phyloP scores from a whole-genome alignment of 2,888 invertebrate genomes.

The Polyommatus iphigenia region DNA sequence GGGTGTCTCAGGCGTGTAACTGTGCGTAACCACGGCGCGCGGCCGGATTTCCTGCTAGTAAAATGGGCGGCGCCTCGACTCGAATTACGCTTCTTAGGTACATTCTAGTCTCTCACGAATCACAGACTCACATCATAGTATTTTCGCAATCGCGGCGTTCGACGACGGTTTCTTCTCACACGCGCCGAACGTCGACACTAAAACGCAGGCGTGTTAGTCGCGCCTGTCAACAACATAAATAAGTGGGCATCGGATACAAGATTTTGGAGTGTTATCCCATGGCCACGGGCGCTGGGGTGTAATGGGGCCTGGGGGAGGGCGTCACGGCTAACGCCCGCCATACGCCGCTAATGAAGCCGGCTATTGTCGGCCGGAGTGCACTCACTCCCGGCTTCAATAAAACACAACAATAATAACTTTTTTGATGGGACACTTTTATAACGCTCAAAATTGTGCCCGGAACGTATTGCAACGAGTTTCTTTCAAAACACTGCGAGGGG shows the following conservation, averaged over 20 bases:
- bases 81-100: slow-evolving; percentile 73
- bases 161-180: not conserved
- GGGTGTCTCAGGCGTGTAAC: slow-evolving; percentile 75
- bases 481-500: not conserved
- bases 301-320: slow-evolving; percentile 71
- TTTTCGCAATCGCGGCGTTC: not conserved
- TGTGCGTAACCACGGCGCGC: slow-evolving; percentile 78
- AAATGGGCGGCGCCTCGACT: slow-evolving; percentile 76
- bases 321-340: slow-evolving; percentile 72
- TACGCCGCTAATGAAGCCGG: slow-evolving; percentile 74
- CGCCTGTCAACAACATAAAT: slow-evolving; percentile 74
- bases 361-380: slow-evolving; percentile 71
- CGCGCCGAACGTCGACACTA: slow-evolving; percentile 50
- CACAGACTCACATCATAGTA: slow-evolving; percentile 51
- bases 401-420: slow-evolving; percentile 26
- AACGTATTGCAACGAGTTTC: slow-evolving; percentile 3
- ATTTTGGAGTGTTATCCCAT: slow-evolving; percentile 67
- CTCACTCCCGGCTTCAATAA: slow-evolving; percentile 52
- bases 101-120: slow-evolving; percentile 47
- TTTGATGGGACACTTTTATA: slow-evolving; percentile 27
- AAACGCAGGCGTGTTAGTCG: slow-evolving; percentile 68
- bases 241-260: slow-evolving; percentile 70
- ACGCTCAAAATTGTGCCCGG: slow-evolving; percentile 15
- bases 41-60: slow-evolving; percentile 80
- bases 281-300: slow-evolving; percentile 53